Evolutionary conservation across 2,113 vertebrate genomes (phyloP).

Genomic region (Poeciliopsis occidentalis): DNA sequence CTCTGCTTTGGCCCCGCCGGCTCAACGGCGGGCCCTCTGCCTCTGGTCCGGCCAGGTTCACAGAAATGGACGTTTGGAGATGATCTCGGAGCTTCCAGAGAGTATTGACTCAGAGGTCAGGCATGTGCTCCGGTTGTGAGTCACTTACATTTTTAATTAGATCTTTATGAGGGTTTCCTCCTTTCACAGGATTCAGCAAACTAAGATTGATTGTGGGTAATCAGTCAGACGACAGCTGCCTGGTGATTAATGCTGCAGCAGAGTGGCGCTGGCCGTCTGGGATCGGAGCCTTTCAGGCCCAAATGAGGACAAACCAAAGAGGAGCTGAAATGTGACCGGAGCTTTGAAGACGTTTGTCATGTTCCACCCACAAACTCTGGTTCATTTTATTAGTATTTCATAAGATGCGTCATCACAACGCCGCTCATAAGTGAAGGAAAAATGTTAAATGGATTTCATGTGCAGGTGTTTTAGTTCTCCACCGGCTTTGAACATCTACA

Average conservation of each 20-base stretch:
- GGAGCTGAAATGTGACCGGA: not conserved
- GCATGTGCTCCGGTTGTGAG: constrained; percentile 68
- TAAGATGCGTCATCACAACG: too few species aligned
- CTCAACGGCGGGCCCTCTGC: constrained; percentile 21
- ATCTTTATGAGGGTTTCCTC: constrained; percentile 69
- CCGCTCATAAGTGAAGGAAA: too few species aligned
- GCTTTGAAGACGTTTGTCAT: too few species aligned
- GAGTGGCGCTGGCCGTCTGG: constrained; percentile 28
- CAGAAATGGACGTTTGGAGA: constrained; percentile 51
- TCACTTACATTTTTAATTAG: constrained; percentile 80
- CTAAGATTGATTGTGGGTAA: constrained; percentile 76
- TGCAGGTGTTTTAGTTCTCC: too few species aligned
- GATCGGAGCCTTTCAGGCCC: constrained; percentile 23
- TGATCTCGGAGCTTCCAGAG: constrained; percentile 28
- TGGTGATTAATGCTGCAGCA: constrained; percentile 69
- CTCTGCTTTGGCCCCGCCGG: constrained; percentile 14
- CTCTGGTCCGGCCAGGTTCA: constrained; percentile 26
- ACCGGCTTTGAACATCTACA: too few species aligned
- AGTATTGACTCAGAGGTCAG: constrained; percentile 45
- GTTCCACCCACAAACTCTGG: too few species aligned
- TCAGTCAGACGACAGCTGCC: constrained; percentile 64
- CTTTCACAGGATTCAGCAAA: constrained; percentile 60
- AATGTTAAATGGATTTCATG: too few species aligned
- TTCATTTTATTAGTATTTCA: too few species aligned
- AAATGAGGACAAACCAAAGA: not conserved